Evolutionary conservation across 2,888 invertebrate species (phyloP).

Genomic region (Nemotelus pantherinus): DNA sequence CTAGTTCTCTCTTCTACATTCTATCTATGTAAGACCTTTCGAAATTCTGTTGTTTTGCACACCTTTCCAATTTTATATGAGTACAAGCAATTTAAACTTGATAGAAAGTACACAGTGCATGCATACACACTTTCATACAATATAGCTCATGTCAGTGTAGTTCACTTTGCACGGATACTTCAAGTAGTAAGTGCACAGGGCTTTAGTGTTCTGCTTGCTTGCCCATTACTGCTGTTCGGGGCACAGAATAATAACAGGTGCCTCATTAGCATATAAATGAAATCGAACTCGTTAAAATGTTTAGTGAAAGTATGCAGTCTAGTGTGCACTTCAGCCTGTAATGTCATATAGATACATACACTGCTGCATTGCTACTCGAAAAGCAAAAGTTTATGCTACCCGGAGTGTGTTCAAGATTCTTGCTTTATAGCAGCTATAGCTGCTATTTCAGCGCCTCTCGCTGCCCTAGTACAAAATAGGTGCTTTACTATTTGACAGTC

Average conservation of each 20-base stretch:
- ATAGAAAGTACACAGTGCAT: constrained; percentile 46
- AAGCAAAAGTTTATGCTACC: constrained; percentile 4
- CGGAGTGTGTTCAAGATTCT: too few relatives aligned
- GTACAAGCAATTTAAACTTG: constrained; percentile 49
- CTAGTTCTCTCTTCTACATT: neutral
- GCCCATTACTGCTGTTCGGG: constrained; percentile 1
- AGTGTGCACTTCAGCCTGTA: neutral
- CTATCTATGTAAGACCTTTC: neutral
- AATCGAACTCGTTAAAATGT: constrained; percentile 55
- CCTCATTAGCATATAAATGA: constrained; percentile 58
- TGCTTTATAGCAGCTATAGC: too few relatives aligned
- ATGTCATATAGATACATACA: neutral
- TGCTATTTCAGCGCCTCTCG: too few relatives aligned
- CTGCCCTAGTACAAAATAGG: too few relatives aligned
- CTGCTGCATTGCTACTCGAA: neutral
- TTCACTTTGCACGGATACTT: neutral
- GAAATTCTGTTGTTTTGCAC: constrained; percentile 46
- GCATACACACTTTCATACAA: neutral
- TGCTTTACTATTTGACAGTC: too few relatives aligned
- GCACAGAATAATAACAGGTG: constrained; percentile 56
- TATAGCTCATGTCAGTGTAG: neutral
- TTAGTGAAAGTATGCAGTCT: constrained; percentile 45
- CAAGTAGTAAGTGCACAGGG: neutral
- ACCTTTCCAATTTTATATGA: constrained; percentile 48
- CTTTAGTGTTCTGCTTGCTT: neutral